Evolutionary conservation across 2,888 invertebrate species (phyloP), one percentile per base, ranked within the genome.

Genomic region (Drosophila pseudotakahashii): DNA sequence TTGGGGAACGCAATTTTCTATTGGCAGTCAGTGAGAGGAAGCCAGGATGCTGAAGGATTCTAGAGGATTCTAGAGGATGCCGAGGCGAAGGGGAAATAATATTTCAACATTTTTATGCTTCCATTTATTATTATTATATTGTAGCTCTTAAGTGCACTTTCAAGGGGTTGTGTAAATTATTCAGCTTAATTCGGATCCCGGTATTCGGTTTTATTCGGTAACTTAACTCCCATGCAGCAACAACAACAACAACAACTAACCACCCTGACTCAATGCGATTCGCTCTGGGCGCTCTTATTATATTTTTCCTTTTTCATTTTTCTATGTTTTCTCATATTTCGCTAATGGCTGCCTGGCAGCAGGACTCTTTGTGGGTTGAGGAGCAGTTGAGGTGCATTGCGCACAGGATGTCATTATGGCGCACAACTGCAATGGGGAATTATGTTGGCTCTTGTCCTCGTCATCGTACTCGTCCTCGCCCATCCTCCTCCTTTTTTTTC

Each of bases 401-500:
- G 76, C 87, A 69, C 83, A 87, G 89, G 85, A 88, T 71, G 77
- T 88, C 79, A 87, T 89, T 88, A 84, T 75, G 88, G 75, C 74
- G 89, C 87, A 76, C 82, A 84, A 88, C 88, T 84, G 89, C 84
- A 84, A 77, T 84, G 85, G 76, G 77, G 84, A 88, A 81, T 86
- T 80, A 75, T 68, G 79, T 77, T 78, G 77, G 73, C 84, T 75
- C 66, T 75, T 69, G 37, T 58, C 41, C 51, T 69, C 63, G 37
- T 58, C 41, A 48, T 69, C 63, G 50, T n/a, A n/a, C n/a, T n/a
- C n/a, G n/a, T n/a, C n/a, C n/a, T n/a, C n/a, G n/a, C n/a, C n/a
- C n/a, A n/a, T n/a, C 19, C 6, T 32, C n/a, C 42, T 26, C 26
- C 26, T 26, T 26, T 26, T 26, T 23, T n/a, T 26, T 39, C 30